phyloP scores from a whole-genome alignment of 2,113 vertebrate genomes.

The Dicrurus megarhynchus region DNA sequence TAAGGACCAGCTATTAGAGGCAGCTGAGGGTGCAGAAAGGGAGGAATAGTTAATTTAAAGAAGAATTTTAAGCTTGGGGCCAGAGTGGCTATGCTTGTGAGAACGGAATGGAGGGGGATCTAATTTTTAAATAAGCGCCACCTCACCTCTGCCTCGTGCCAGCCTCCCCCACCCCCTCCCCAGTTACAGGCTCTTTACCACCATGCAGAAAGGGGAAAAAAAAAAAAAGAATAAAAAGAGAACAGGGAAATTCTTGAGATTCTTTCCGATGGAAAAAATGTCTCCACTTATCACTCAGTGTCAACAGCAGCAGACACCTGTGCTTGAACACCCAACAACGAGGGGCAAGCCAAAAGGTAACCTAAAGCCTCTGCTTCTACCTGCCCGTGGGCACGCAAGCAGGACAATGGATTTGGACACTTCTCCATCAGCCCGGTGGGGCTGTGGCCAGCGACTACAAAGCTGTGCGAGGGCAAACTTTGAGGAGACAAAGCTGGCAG shows the following conservation, averaged over 20 bases:
- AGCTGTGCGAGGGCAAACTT: background rate
- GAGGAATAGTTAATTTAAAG: background rate
- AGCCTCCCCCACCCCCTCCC: background rate
- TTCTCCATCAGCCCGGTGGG: accelerated
- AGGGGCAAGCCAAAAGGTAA: conserved; percentile 27
- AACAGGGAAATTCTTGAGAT: conserved; percentile 65
- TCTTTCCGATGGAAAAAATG: conserved; percentile 69
- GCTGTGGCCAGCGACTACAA: accelerated
- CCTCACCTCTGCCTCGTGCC: background rate
- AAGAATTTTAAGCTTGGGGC: background rate
- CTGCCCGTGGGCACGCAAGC: accelerated
- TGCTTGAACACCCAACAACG: background rate
- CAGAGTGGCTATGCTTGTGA: background rate
- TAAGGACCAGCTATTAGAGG: background rate
- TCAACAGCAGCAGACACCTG: conserved; percentile 61
- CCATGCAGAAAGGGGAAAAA: background rate
- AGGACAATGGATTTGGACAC: background rate
- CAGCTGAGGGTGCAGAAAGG: background rate
- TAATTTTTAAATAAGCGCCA: background rate
- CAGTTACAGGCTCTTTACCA: background rate
- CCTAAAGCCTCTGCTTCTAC: background rate
- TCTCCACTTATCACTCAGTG: conserved; percentile 61
- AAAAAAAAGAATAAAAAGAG: conserved; percentile 32
- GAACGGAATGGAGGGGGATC: background rate
- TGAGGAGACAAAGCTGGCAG: background rate